Base-by-base conservation (phyloP, 2,888 invertebrate species). In the Drosophila meridionalis region DNA sequence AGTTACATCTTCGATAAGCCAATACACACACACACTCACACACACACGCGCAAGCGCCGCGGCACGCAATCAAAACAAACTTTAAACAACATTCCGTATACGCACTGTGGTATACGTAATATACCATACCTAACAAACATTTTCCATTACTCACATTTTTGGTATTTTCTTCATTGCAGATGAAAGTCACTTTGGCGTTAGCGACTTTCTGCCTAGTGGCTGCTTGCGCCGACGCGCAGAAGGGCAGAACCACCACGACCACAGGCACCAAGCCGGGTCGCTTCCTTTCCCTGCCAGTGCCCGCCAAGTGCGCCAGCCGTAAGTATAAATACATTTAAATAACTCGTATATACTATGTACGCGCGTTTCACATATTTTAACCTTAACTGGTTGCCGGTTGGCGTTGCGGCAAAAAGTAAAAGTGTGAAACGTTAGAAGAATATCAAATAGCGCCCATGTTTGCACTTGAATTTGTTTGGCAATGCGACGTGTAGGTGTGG, bases 281-380 rank as follows among this genome's bases (percentile, higher is more conserved):
- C 89, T 97, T 97, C 94, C 94, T 97, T 78, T 96, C 97, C 58
- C 95, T 97, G 82, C 97, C 97, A 53, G 94, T 95, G 75, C 95
- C 97, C 73, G 95, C 96, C 92, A 97, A 97, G 94, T 97, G 97
- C 93, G 95, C 97, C 76, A 96, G 94, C 94, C 95, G 97, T 97
- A 94, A 97, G 97, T 97, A 62, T 2, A n/a, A 9, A 9, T 32
- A 20, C 3, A 52, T 26, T 6, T 26, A 5, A 5, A 34, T 34
- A 32, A n/a, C 8, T 12, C 26, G 12, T 30, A 50, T 32, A 52
- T 14, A 40, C 20, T 38, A 43, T 14, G 38, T 40, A 34, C 9
- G 20, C 20, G 20, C 20, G 43, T 36, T 55, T 55, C 55, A 63
- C 60, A 55, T 63, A 48, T 26, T 38, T 42, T 14, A 61, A 47